phyloP scores from a whole-genome alignment of 2,113 vertebrate genomes.

The Phrynosoma blainvillii region DNA sequence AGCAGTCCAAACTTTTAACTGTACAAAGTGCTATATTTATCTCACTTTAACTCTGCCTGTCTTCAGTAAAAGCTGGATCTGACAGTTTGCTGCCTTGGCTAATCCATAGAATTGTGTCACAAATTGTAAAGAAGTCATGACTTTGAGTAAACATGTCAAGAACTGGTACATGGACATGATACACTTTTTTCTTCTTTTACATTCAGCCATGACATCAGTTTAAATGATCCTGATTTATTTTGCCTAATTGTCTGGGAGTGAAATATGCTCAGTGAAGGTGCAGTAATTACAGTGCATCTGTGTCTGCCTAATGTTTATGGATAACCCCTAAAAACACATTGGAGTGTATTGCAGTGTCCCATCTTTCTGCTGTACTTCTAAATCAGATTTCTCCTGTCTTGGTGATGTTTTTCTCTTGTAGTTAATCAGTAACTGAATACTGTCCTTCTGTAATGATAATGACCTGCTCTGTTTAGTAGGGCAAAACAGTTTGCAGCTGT shows the following conservation, averaged over 20 bases:
- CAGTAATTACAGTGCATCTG: conserved; percentile 50
- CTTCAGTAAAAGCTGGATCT: not conserved
- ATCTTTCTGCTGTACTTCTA: conserved; percentile 61
- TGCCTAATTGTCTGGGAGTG: conserved; percentile 63
- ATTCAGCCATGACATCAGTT: conserved; percentile 56
- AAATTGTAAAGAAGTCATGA: not conserved
- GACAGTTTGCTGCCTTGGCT: not conserved
- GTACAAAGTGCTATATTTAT: too few species aligned
- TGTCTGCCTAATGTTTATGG: conserved; percentile 62
- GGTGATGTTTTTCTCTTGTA: conserved; percentile 32
- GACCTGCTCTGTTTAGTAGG: conserved; percentile 58
- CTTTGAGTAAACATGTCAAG: conserved; percentile 21
- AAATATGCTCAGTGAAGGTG: conserved; percentile 56
- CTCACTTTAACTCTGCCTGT: not conserved
- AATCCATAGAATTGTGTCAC: not conserved
- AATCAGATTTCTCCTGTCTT: conserved; percentile 49
- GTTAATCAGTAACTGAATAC: conserved; percentile 56
- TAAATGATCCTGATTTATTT: conserved; percentile 61
- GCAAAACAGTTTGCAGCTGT: conserved; percentile 40
- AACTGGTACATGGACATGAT: not conserved
- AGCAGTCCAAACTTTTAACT: too few species aligned
- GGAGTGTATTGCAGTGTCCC: conserved; percentile 41
- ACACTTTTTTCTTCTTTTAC: conserved; percentile 33
- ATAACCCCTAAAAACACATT: conserved; percentile 48
- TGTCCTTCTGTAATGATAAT: conserved; percentile 69